Conservation (phyloP, 2,888 invertebrate species). For the Torymus tubicola region DNA sequence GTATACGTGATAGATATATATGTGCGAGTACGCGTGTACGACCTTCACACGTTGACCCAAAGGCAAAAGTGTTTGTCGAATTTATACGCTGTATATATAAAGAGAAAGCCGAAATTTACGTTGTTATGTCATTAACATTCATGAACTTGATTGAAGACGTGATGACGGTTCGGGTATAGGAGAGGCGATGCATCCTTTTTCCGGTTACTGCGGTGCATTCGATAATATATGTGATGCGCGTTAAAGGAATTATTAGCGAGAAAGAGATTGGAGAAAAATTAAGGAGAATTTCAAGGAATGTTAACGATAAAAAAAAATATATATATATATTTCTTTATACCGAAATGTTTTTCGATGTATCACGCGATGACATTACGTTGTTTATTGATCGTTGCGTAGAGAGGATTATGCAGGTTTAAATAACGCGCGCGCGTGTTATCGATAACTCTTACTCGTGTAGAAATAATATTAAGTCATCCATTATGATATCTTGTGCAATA, state of each 20-base stretch:
- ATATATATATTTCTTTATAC: not conserved
- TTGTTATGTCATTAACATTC: conserved; percentile 67
- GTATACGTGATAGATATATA: not conserved
- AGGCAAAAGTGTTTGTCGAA: conserved; percentile 66
- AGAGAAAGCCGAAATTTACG: conserved; percentile 50
- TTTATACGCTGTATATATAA: conserved; percentile 69
- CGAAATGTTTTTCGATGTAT: not conserved
- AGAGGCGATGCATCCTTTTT: too few species aligned
- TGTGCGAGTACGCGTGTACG: conserved; percentile 40
- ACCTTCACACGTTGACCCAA: conserved; percentile 66
- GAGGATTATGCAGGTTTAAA: not conserved
- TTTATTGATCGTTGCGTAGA: too few species aligned
- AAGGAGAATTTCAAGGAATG: too few species aligned
- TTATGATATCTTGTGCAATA: too few species aligned
- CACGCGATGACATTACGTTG: too few species aligned
- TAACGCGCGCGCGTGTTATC: not conserved
- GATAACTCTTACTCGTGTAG: too few species aligned
- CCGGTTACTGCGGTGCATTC: too few species aligned
- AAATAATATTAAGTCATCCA: too few species aligned
- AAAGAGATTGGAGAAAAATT: too few species aligned
- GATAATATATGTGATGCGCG: too few species aligned
- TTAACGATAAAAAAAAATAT: too few species aligned
- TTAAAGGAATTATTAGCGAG: too few species aligned
- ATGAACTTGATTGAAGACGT: conserved; percentile 60
- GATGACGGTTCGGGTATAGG: not conserved